Evolutionary conservation across 2,888 invertebrate species (phyloP).

Genomic region (Cetonia aurata): DNA sequence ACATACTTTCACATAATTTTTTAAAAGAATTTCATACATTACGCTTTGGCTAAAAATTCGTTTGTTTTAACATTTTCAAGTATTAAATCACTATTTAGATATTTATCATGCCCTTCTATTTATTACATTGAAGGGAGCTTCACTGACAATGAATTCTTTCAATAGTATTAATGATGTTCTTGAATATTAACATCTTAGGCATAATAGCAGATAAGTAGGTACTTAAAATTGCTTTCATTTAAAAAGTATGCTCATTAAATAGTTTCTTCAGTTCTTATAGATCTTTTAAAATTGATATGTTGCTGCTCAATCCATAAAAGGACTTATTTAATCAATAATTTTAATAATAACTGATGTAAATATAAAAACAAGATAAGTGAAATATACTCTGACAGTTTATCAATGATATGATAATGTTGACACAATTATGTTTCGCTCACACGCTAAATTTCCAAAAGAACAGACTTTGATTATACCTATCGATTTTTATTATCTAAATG

Average conservation of each 20-base stretch:
- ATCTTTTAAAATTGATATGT: conserved; percentile 1
- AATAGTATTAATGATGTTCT: too few relatives aligned
- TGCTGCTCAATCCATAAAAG: conserved; percentile 14
- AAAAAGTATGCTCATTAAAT: not conserved
- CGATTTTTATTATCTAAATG: too few relatives aligned
- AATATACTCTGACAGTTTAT: conserved; percentile 10
- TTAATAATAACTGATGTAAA: conserved; percentile 4
- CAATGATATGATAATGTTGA: not conserved
- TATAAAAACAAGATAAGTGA: conserved; percentile 8
- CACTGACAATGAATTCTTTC: too few relatives aligned
- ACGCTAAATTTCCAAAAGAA: not conserved
- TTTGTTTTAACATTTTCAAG: too few relatives aligned
- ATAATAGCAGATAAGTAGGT: not conserved
- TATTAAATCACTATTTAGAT: too few relatives aligned
- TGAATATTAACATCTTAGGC: too few relatives aligned
- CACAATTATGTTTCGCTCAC: too few relatives aligned
- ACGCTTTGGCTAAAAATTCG: too few relatives aligned
- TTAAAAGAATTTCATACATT: too few relatives aligned
- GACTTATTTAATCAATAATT: conserved; percentile 1
- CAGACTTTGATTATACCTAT: not conserved
- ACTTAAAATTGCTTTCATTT: not conserved
- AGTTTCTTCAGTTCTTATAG: conserved; percentile 1
- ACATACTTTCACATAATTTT: too few relatives aligned
- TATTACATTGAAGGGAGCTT: too few relatives aligned
- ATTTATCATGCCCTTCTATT: too few relatives aligned